These are phyloP conservation scores for Astropecten irregularis DNA, from an alignment of 53 echinoderm and acorn worm genomes.

Conservation along the genomic window DNA sequence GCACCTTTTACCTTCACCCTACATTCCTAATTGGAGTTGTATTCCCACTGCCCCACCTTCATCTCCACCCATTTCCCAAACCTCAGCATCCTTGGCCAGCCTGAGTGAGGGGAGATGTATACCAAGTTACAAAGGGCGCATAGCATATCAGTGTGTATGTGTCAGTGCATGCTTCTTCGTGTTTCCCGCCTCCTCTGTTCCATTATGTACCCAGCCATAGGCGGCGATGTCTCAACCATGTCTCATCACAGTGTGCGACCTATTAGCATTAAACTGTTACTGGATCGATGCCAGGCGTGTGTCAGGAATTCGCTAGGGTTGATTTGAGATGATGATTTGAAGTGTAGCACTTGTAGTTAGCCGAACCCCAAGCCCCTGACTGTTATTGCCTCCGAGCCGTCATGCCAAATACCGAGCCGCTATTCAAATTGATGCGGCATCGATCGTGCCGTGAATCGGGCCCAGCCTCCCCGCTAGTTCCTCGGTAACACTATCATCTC, in stretches of 20 bases:
- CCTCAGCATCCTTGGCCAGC: too few relatives aligned
- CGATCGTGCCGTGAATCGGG: background rate
- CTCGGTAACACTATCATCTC: constrained; percentile 16
- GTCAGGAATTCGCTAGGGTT: constrained; percentile 1
- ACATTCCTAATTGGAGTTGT: too few relatives aligned
- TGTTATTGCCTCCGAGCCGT: background rate
- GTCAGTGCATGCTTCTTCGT: background rate
- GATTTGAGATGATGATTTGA: constrained; percentile 4
- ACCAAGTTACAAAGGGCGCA: background rate
- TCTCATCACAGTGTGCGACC: background rate
- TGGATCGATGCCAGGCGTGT: constrained; percentile 29
- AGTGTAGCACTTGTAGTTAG: background rate
- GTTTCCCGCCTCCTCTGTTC: background rate
- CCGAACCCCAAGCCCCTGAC: too few relatives aligned
- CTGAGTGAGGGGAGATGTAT: background rate
- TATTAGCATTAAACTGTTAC: constrained; percentile 43
- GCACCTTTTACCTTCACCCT: too few relatives aligned
- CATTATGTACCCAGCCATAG: background rate
- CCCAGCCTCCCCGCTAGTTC: background rate
- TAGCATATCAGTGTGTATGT: background rate
- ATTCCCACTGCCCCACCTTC: too few relatives aligned
- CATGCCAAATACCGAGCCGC: constrained; percentile 34
- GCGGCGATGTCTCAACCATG: constrained; percentile 15
- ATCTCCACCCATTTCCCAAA: too few relatives aligned
- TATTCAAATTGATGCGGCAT: constrained; percentile 43